These are phyloP conservation scores for Rhadina sibilatrix DNA, from an alignment of 2,113 vertebrate genomes.

Conservation along the genomic window DNA sequence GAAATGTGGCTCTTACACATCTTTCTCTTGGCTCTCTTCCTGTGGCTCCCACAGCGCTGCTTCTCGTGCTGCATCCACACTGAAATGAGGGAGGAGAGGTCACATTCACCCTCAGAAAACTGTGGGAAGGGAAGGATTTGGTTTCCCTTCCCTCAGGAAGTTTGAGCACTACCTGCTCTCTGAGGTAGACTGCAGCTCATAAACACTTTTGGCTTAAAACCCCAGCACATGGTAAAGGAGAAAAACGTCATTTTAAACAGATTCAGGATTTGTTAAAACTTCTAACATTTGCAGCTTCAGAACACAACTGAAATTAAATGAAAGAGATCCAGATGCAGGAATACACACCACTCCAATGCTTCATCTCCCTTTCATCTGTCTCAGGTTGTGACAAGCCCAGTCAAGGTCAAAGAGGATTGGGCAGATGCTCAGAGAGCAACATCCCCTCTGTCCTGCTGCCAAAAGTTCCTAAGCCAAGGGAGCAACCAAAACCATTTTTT, in stretches of 20 bases:
- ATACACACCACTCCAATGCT: not conserved
- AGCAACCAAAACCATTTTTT: not conserved
- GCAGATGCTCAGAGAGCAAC: not conserved
- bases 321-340: not conserved
- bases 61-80: conserved; percentile 15
- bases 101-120: not conserved
- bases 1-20: conserved; percentile 54
- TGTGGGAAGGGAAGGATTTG: not conserved
- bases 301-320: not conserved
- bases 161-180: not conserved
- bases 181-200: not conserved
- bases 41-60: not conserved
- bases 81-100: conserved; percentile 26
- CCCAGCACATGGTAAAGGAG: not conserved
- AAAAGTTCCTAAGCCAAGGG: not conserved
- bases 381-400: not conserved
- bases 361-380: not conserved
- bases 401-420: not conserved
- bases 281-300: not conserved
- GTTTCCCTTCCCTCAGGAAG: not conserved
- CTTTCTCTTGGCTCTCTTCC: conserved; percentile 55
- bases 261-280: not conserved
- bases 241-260: not conserved
- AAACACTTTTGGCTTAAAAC: not conserved
- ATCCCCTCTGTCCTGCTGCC: not conserved